These are phyloP conservation scores for Ursus arctos DNA, from an alignment of 2,113 vertebrate species.

Conservation along the genomic window DNA sequence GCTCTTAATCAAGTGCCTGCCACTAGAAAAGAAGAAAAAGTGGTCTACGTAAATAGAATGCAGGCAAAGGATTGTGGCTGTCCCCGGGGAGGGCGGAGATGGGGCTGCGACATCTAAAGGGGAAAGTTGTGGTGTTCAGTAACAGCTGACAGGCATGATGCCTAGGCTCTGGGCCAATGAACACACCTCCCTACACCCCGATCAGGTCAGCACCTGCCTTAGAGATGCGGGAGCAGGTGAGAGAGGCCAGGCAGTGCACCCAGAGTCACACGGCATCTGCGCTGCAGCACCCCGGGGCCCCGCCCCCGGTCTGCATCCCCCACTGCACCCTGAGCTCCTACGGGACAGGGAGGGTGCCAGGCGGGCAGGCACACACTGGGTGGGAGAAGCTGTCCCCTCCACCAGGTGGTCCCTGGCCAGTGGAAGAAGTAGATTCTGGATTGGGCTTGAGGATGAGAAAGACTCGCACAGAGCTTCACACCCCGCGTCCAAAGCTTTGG, in stretches of 20 bases:
- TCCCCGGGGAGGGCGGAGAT: background rate
- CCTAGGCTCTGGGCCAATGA: background rate
- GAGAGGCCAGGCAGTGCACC: accelerated
- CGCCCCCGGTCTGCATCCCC: too few relatives aligned
- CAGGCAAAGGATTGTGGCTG: background rate
- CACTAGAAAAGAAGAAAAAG: background rate
- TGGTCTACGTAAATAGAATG: accelerated
- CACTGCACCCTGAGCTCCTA: background rate
- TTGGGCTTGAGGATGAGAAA: background rate
- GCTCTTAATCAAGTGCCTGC: background rate
- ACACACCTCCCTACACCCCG: background rate
- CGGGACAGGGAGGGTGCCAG: background rate
- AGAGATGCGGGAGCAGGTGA: background rate
- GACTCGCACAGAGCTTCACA: accelerated
- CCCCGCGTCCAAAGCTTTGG: background rate
- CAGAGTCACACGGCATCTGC: background rate
- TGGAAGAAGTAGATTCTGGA: background rate
- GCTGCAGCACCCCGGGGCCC: accelerated
- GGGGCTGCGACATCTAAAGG: background rate
- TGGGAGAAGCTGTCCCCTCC: background rate
- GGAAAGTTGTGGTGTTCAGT: background rate
- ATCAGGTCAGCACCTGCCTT: background rate
- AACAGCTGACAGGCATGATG: accelerated
- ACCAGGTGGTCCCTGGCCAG: too few relatives aligned
- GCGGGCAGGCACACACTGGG: accelerated